Evolutionary conservation across 2,797 vertebrate genomes (phyloP).

Genomic region (Chiloscyllium punctatum): DNA sequence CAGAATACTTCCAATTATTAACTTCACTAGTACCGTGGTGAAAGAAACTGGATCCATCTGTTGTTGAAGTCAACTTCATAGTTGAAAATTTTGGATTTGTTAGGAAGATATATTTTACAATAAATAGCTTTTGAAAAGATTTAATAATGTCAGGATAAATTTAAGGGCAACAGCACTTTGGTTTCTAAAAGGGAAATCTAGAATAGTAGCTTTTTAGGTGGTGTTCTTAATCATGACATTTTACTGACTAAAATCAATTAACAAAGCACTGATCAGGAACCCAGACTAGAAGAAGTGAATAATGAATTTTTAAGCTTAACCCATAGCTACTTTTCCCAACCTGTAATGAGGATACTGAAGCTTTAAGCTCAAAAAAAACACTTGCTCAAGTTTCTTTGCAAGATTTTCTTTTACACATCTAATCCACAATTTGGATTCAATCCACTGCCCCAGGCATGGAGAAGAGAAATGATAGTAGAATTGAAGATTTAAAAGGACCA

Average conservation of each 20-base stretch:
- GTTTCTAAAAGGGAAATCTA: no score
- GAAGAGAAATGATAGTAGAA: not conserved
- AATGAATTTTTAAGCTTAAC: not conserved
- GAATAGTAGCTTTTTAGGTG: not conserved
- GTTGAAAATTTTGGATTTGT: no score
- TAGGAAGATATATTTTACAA: not conserved
- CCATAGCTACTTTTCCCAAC: not conserved
- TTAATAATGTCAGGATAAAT: no score
- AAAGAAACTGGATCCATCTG: not conserved
- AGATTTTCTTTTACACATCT: not conserved
- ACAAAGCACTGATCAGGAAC: not conserved
- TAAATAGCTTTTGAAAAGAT: not conserved
- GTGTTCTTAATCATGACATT: not conserved
- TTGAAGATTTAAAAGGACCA: not conserved
- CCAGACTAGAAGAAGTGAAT: no score
- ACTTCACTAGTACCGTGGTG: not conserved
- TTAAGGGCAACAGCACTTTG: not conserved
- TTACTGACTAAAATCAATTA: not conserved
- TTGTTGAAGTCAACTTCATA: no score
- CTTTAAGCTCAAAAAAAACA: not conserved
- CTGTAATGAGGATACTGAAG: not conserved
- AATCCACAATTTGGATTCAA: not conserved
- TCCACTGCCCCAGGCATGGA: not conserved
- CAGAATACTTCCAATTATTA: not conserved
- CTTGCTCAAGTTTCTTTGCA: not conserved